These are phyloP conservation scores for Pherbina coryleti DNA, from an alignment of 2,888 invertebrate species.

Conservation along the genomic window DNA sequence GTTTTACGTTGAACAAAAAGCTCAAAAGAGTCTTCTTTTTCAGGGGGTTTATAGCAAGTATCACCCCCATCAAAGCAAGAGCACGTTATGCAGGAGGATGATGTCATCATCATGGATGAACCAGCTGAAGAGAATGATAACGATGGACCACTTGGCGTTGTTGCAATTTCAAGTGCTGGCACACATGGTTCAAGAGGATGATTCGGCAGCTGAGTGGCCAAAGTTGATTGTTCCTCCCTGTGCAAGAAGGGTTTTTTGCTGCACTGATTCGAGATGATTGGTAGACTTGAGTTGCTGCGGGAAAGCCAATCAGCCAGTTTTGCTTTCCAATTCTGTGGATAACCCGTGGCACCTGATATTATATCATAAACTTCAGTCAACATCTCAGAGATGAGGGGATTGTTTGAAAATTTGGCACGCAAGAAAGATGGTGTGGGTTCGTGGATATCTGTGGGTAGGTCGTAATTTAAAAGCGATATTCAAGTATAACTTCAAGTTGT, in stretches of 20 bases:
- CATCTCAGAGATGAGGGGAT: conserved; percentile 54
- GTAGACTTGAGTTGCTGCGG: conserved; percentile 53
- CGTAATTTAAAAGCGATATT: not conserved
- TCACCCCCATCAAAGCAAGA: conserved; percentile 47
- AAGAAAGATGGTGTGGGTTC: conserved; percentile 76
- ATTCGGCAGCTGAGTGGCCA: conserved; percentile 43
- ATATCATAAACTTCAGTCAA: conserved; percentile 55
- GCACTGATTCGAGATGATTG: conserved; percentile 56
- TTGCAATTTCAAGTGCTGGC: not conserved
- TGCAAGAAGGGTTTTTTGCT: conserved; percentile 34
- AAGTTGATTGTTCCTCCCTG: conserved; percentile 49
- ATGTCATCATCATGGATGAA: conserved; percentile 54
- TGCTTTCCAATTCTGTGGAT: conserved; percentile 55
- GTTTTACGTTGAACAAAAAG: conserved; percentile 43
- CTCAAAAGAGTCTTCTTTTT: conserved; percentile 20
- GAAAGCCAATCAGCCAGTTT: conserved; percentile 56
- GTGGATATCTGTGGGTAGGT: conserved; percentile 74
- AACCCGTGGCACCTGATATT: conserved; percentile 47
- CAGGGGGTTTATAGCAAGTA: conserved; percentile 28
- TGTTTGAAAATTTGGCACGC: conserved; percentile 50
- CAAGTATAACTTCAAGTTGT: too few relatives aligned
- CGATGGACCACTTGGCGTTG: not conserved
- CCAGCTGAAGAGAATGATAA: conserved; percentile 48
- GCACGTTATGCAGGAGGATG: conserved; percentile 55
- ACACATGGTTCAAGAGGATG: conserved; percentile 39